These are phyloP conservation scores for Dicrostonyx torquatus DNA, from an alignment of 2,797 vertebrate genomes.

Conservation along the genomic window DNA sequence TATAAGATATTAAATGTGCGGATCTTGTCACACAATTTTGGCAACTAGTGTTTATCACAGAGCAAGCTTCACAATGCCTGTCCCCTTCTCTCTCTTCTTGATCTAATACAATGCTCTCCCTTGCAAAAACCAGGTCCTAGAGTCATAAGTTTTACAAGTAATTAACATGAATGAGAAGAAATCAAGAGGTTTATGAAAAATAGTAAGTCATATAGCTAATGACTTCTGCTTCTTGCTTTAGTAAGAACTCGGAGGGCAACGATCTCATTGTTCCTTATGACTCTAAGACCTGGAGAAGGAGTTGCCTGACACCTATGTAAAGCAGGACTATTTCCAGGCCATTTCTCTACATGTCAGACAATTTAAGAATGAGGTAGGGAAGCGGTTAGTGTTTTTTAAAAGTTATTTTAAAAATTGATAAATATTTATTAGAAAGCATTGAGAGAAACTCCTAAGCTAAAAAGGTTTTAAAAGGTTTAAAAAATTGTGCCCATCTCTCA, in stretches of 20 bases:
- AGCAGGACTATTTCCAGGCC: not conserved
- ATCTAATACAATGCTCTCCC: not conserved
- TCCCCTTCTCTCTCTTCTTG: not conserved
- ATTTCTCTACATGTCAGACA: not conserved
- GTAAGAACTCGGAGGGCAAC: not conserved
- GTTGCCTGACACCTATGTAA: not conserved
- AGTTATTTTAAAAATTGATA: conserved; percentile 29
- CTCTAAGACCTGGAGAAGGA: not conserved
- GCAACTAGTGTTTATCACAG: not conserved
- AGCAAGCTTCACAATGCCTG: not conserved
- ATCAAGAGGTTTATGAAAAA: not conserved
- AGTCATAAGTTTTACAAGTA: conserved; percentile 1
- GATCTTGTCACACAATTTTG: not conserved
- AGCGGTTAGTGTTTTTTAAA: not conserved
- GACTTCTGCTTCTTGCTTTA: not conserved
- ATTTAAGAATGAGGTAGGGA: not conserved
- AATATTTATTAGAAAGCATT: conserved; percentile 51
- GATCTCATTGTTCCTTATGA: not conserved
- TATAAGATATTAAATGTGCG: not conserved
- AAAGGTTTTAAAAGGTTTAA: no score
- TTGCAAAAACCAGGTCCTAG: not conserved
- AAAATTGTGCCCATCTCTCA: conserved; percentile 2
- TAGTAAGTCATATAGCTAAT: not conserved
- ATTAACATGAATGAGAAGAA: conserved; percentile 4
- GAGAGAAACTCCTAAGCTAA: conserved; percentile 36